phyloP scores from a whole-genome alignment of 2,888 invertebrate genomes.

The Acanthopleura granulata region DNA sequence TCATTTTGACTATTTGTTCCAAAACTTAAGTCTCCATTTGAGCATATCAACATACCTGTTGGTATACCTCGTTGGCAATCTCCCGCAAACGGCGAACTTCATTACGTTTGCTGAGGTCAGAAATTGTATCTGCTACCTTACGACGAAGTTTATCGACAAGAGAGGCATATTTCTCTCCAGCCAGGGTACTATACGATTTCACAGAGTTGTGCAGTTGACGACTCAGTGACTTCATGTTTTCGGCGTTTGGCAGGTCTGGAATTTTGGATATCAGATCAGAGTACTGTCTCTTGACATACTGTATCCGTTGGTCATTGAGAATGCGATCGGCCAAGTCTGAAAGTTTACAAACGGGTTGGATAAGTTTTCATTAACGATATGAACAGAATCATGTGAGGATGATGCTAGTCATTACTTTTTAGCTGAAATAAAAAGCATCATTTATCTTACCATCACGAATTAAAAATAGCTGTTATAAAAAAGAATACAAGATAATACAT shows the following conservation, averaged over 20 bases:
- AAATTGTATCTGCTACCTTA: neutral
- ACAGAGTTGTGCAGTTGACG: neutral
- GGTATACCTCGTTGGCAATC: neutral
- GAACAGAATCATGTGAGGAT: neutral
- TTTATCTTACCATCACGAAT: neutral
- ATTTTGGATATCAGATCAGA: neutral
- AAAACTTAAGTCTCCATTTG: too few species aligned
- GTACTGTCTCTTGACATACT: neutral
- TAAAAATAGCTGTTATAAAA: neutral
- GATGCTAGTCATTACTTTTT: too few species aligned
- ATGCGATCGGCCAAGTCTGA: neutral
- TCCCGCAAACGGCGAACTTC: neutral
- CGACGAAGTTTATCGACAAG: neutral
- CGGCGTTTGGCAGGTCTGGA: neutral
- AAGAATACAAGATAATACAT: neutral
- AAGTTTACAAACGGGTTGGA: too few species aligned
- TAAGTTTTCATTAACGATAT: neutral
- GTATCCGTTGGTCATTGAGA: neutral
- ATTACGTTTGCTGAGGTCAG: neutral
- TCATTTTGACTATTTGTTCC: too few species aligned
- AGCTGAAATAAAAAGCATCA: neutral
- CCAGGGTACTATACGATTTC: neutral
- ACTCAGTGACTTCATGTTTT: neutral
- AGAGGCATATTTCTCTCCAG: neutral
- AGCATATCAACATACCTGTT: constrained; percentile 11